Evolutionary conservation across 2,888 invertebrate species (phyloP).

Genomic region (Caenorhabditis japonica): DNA sequence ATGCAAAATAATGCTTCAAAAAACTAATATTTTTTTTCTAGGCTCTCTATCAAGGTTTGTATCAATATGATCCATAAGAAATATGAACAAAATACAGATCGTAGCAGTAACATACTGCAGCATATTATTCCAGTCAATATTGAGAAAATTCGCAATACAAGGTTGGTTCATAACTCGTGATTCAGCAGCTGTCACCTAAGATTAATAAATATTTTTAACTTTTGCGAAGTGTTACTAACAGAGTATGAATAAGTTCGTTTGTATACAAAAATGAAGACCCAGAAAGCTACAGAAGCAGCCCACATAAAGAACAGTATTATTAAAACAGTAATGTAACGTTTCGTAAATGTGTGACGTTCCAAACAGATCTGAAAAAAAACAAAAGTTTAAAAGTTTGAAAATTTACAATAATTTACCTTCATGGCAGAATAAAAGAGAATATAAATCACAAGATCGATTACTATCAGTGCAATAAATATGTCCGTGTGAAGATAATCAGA

Average conservation of each 20-base stretch:
- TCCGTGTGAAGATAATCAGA: too few species aligned
- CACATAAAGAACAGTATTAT: not conserved
- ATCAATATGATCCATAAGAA: constrained; percentile 17
- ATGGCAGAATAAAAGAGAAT: too few species aligned
- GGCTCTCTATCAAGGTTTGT: constrained; percentile 6
- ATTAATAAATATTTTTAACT: too few species aligned
- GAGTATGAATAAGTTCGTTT: too few species aligned
- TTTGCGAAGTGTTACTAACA: too few species aligned
- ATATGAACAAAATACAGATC: constrained; percentile 14
- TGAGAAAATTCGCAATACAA: not conserved
- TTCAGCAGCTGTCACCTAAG: constrained; percentile 7
- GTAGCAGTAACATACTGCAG: constrained; percentile 4
- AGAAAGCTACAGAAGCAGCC: not conserved
- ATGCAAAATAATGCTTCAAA: constrained; percentile 10
- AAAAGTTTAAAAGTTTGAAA: too few species aligned
- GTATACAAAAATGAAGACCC: too few species aligned
- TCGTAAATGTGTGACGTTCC: not conserved
- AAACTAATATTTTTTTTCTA: constrained; percentile 16
- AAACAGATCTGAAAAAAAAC: not conserved
- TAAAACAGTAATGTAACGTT: not conserved
- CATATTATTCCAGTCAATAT: constrained; percentile 18
- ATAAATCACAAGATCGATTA: too few species aligned
- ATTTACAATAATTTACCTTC: too few species aligned
- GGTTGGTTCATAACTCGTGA: constrained; percentile 10
- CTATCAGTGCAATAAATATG: too few species aligned